phyloP scores from a whole-genome alignment of 2,888 invertebrate species.

The Orthosia incerta region DNA sequence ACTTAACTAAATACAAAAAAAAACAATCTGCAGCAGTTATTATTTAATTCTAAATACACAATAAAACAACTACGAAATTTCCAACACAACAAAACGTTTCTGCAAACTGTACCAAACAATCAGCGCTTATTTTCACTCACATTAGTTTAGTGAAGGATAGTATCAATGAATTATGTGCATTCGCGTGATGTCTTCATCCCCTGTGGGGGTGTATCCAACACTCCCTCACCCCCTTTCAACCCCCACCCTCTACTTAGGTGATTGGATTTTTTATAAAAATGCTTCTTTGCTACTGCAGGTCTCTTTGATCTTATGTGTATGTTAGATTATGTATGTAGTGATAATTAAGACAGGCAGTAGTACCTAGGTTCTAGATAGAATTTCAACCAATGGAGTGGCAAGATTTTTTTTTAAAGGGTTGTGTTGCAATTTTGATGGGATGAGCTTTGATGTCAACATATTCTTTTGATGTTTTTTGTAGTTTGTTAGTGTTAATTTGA shows the following conservation, averaged over 20 bases:
- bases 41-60: too few species aligned
- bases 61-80: neutral
- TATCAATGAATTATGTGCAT: constrained; percentile 89
- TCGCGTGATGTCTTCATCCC: constrained; percentile 87
- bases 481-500: neutral
- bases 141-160: constrained; percentile 88
- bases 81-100: constrained; percentile 8
- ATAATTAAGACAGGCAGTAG: constrained; percentile 43
- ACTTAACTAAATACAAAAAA: neutral
- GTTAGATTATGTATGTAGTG: constrained; percentile 34
- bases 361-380: constrained; percentile 7
- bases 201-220: constrained; percentile 67
- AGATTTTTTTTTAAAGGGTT: constrained; percentile 45
- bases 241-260: constrained; percentile 81
- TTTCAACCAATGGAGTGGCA: constrained; percentile 51
- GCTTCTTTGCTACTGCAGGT: constrained; percentile 56
- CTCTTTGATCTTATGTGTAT: constrained; percentile 74
- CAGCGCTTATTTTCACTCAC: constrained; percentile 89
- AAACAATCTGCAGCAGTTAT: too few species aligned
- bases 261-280: constrained; percentile 85
- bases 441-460: constrained; percentile 41
- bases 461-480: constrained; percentile 30
- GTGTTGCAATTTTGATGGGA: constrained; percentile 12
- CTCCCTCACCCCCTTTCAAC: constrained; percentile 46
- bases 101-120: constrained; percentile 80